A percentile compares a stretch with the other conserved stretches of the same genome.
Evolutionary conservation across 2,113 vertebrate genomes (phyloP).

Genomic region (Alectura lathami): DNA sequence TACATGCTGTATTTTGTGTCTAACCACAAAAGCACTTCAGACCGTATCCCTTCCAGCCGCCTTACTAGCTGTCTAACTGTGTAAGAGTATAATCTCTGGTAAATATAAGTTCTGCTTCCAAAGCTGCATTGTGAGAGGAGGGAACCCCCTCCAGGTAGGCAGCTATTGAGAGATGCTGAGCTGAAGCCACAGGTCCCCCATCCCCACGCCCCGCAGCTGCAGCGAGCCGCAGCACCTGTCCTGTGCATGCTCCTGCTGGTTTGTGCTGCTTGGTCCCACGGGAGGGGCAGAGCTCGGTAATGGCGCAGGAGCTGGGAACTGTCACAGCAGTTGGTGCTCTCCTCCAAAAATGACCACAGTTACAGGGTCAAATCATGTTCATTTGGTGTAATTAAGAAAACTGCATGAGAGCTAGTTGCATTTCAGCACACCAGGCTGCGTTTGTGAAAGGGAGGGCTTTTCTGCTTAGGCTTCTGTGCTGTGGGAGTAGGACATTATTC

Average conservation of each 20-base stretch:
- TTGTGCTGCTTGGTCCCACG: slow-evolving; percentile 61
- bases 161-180: background rate
- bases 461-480: background rate
- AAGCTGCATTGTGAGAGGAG: background rate
- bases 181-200: background rate
- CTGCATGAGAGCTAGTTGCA: background rate
- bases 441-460: background rate
- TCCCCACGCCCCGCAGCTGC: background rate
- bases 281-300: slow-evolving; percentile 50
- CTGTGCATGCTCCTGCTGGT: slow-evolving; percentile 70
- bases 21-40: background rate
- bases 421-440: background rate
- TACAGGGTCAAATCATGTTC: slow-evolving; percentile 33
- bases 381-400: slow-evolving; percentile 44
- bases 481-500: background rate
- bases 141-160: background rate
- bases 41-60: background rate
- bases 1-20: background rate
- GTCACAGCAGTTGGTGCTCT: slow-evolving; percentile 59
- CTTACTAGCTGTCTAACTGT: background rate
- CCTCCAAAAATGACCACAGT: slow-evolving; percentile 25
- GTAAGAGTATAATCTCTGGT: background rate
- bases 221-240: slow-evolving; percentile 68
- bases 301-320: slow-evolving; percentile 59
- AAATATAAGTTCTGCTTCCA: background rate